Evolutionary conservation across 2,113 vertebrate genomes (phyloP).

Genomic region (Ia io): DNA sequence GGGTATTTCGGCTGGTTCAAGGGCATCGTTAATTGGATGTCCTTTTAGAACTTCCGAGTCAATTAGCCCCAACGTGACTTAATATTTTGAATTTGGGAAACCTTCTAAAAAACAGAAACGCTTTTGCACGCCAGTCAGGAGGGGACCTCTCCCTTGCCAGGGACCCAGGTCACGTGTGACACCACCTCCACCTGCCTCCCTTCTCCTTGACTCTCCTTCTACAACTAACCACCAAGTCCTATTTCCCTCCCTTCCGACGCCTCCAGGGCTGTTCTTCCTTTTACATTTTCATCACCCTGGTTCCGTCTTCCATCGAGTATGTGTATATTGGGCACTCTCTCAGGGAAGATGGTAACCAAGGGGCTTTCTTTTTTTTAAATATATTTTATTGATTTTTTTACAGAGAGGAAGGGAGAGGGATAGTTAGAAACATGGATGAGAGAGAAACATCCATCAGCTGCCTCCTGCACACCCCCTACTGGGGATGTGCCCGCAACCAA

Average conservation of each 20-base stretch:
- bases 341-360: neutral
- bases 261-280: neutral
- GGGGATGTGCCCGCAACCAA: too few relatives aligned
- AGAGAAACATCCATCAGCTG: too few relatives aligned
- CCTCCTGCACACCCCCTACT: too few relatives aligned
- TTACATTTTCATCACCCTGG: neutral
- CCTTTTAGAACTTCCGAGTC: neutral
- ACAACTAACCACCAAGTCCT: neutral
- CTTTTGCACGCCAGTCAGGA: neutral
- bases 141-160: neutral
- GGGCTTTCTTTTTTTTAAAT: neutral
- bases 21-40: too few relatives aligned
- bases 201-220: neutral
- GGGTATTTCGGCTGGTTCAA: neutral
- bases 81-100: conserved; percentile 1
- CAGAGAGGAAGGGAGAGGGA: too few relatives aligned
- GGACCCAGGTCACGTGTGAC: neutral
- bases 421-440: too few relatives aligned
- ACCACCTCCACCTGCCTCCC: neutral
- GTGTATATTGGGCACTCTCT: neutral
- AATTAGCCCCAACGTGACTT: neutral
- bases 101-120: neutral
- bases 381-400: too few relatives aligned
- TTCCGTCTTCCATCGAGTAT: neutral
- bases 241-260: neutral